phyloP scores from a whole-genome alignment of 2,888 invertebrate species.

The Zaprionus lineosus region DNA sequence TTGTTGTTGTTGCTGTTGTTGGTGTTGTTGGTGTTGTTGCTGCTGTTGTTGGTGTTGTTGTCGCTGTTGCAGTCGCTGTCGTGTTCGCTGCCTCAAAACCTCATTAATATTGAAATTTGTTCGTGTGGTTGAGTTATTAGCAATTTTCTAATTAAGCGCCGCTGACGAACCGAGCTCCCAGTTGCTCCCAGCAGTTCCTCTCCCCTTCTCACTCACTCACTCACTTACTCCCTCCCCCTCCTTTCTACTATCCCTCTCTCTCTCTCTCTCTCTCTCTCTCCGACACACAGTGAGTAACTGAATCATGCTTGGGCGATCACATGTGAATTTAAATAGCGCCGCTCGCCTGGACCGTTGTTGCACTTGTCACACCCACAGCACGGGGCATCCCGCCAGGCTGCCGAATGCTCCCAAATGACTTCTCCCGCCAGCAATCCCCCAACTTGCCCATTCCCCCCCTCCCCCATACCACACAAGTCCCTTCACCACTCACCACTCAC shows the following conservation, averaged over 20 bases:
- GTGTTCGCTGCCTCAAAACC: constrained; percentile 48
- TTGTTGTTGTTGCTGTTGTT: constrained; percentile 14
- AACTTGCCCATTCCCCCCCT: constrained; percentile 16
- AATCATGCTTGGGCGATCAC: constrained; percentile 70
- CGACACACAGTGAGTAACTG: constrained; percentile 6
- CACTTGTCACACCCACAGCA: constrained; percentile 72
- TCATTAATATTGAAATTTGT: constrained; percentile 81
- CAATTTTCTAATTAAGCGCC: constrained; percentile 79
- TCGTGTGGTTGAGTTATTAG: constrained; percentile 79
- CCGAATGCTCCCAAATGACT: constrained; percentile 12
- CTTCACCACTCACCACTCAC: too few species aligned
- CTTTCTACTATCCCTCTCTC: background rate
- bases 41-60: constrained; percentile 28
- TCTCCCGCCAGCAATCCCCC: background rate
- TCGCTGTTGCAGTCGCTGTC: constrained; percentile 12
- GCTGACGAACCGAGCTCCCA: constrained; percentile 41
- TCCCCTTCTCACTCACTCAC: background rate
- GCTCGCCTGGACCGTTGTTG: constrained; percentile 24
- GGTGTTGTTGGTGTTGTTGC: constrained; percentile 25
- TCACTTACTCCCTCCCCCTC: background rate
- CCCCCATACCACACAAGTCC: too few species aligned
- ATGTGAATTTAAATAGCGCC: constrained; percentile 68
- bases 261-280: background rate
- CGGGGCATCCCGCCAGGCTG: constrained; percentile 30
- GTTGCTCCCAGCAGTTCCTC: constrained; percentile 17